Evolutionary conservation across 2,797 vertebrate genomes (phyloP), one percentile per base, ranked within the genome.

Genomic region (Discoglossus pictus): DNA sequence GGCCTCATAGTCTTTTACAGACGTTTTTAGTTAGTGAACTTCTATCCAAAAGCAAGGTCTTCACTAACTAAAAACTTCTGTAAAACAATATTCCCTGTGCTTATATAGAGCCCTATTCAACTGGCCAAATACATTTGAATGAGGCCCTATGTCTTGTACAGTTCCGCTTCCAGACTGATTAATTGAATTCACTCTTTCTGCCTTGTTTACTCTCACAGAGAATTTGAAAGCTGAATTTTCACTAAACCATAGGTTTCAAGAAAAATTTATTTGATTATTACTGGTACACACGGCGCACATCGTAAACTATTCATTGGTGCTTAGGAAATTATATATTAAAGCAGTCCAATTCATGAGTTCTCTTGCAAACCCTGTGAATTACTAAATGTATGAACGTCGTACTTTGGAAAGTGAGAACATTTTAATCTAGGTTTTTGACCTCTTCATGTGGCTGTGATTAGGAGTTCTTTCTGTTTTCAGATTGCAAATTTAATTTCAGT

Each of bases 181-280:
- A n/a, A n/a, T n/a, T n/a, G n/a, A n/a, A n/a, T n/a, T n/a, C n/a
- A n/a, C n/a, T n/a, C n/a, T n/a, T n/a, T n/a, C n/a, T n/a, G n/a
- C n/a, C n/a, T n/a, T n/a, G n/a, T n/a, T n/a, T n/a, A n/a, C n/a
- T n/a, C n/a, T n/a, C 46, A 51, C 34, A 51, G 35, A 43, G 23
- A 23, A 40, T 62, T 48, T 40, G 21, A 62, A 36, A n/a, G 18
- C 31, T 61, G 46, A 47, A 27, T 51, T 51, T 39, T 25, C 35
- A 52, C 20, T 42, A 52, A 63, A 18, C 61, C 48, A 13, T 15
- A 43, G 23, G 59, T 48, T 50, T 61, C 35, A 12, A 16, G 7
- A 23, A 24, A 10, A 21, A 23, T 34, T 35, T 21, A n/a, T 61
- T 35, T 36, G 31, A 34, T 6, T 43, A n/a, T 15, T 47, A 47